Evolutionary conservation across 2,888 invertebrate species (phyloP), one percentile per base, ranked within the genome.

Genomic region (Thymelicus acteon): DNA sequence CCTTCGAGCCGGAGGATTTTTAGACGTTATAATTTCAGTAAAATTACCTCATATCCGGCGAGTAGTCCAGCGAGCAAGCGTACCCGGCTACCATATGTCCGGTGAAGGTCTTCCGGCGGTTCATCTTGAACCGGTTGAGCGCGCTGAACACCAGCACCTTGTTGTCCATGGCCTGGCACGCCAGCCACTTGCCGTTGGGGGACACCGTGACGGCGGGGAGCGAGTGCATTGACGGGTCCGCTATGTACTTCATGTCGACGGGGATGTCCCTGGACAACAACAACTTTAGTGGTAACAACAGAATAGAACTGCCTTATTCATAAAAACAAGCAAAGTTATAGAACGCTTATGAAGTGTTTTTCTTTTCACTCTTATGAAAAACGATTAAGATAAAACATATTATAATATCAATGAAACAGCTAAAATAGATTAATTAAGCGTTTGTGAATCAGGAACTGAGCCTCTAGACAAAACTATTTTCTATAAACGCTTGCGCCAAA

Each of bases 81-180:
- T 99, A 99, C 0, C 99, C 99, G 8, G 99, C 99, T 0, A 99
- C 99, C 99, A 99, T 99, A 86, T 99, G 99, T 0, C 99, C 99
- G 0, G 97, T 97, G 90, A 99, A 99, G 0, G 98, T 97, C 91
- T 99, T 99, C 91, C 99, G 99, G 40, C 99, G 95, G 91, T 99
- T 99, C 95, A 99, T 97, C 92, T 99, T 99, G 91, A 99, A 99
- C 75, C 99, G 95, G 94, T 99, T 99, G 75, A 99, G 93, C 0
- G 99, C 98, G 44, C 99, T 99, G 93, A 99, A 99, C 79, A 99
- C 99, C 47, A 98, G 97, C 69, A 99, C 97, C 92, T 99, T 99
- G 93, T 99, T 99, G 94, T 99, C 99, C 97, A 99, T 98, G 75
- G 98, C 98, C 91, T 99, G 99, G 85, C 99, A 99, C 0, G 99